Conservation (phyloP, 2,113 vertebrate genomes). For the Thomomys bottae region DNA sequence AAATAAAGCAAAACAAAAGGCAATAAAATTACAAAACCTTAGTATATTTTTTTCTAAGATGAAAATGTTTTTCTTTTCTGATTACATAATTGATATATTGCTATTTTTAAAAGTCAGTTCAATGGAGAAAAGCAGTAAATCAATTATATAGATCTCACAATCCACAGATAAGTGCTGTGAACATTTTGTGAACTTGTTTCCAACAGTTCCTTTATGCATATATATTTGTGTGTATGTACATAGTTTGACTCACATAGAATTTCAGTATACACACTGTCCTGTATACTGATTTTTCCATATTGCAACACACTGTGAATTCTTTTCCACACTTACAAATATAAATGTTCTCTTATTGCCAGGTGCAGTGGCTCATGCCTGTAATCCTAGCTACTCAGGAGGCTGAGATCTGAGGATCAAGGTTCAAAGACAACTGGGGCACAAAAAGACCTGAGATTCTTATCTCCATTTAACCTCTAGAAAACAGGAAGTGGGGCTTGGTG, state of each 20-base stretch:
- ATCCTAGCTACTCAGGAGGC: too few relatives aligned
- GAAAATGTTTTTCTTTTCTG: conserved; percentile 26
- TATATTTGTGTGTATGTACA: neutral
- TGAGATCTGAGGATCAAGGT: too few relatives aligned
- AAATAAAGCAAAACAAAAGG: neutral
- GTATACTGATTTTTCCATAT: conserved; percentile 39
- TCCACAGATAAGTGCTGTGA: conserved; percentile 27
- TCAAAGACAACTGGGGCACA: too few relatives aligned
- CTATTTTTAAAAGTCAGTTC: conserved; percentile 37
- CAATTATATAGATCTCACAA: conserved; percentile 47
- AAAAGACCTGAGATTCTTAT: too few relatives aligned
- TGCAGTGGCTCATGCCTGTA: too few relatives aligned
- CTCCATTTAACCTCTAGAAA: too few relatives aligned
- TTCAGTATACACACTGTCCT: neutral
- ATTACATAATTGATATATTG: conserved; percentile 38
- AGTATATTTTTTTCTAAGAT: conserved; percentile 4
- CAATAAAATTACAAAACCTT: conserved; percentile 45
- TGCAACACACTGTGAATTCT: neutral
- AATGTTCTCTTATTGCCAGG: conserved; percentile 8
- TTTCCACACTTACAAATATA: conserved; percentile 22
- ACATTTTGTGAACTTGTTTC: conserved; percentile 32
- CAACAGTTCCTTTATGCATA: neutral
- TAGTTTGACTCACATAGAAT: neutral
- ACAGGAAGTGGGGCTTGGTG: too few relatives aligned
- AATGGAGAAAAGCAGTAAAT: conserved; percentile 59